These are phyloP conservation scores for Cephus rjabovi DNA, from an alignment of 2,888 invertebrate genomes.

Conservation along the genomic window DNA sequence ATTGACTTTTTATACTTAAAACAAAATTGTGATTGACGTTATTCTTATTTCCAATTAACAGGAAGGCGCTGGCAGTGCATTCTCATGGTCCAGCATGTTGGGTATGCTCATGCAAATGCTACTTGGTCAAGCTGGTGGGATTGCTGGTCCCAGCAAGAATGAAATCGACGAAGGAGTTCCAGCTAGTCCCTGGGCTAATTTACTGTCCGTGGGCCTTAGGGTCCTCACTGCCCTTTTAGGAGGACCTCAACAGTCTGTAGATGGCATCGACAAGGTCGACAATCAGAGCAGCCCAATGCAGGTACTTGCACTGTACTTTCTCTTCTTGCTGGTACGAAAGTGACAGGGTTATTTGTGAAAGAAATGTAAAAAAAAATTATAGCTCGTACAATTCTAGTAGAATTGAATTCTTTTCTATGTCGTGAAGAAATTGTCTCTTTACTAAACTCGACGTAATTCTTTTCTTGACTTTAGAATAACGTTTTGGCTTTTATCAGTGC, in stretches of 20 bases:
- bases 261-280: slow-evolving; percentile 92
- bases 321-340: neutral
- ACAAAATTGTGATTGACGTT: neutral
- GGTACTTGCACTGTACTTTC: slow-evolving; percentile 69
- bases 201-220: slow-evolving; percentile 86
- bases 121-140: slow-evolving; percentile 75
- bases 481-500: neutral
- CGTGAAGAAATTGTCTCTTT: neutral
- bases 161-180: slow-evolving; percentile 77
- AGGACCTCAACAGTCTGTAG: slow-evolving; percentile 76
- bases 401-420: neutral
- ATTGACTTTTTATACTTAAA: neutral
- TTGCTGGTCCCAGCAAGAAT: slow-evolving; percentile 83
- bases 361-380: neutral
- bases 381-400: neutral
- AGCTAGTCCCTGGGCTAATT: slow-evolving; percentile 88
- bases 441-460: neutral
- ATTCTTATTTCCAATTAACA: slow-evolving; percentile 21
- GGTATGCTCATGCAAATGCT: slow-evolving; percentile 90
- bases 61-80: slow-evolving; percentile 74
- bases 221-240: slow-evolving; percentile 87
- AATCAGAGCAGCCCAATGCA: slow-evolving; percentile 87
- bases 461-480: neutral
- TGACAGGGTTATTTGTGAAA: neutral
- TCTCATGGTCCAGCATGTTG: slow-evolving; percentile 90